Evolutionary conservation across 2,113 vertebrate species (phyloP), one percentile per base, ranked within the genome.

Genomic region (Stercorarius parasiticus): DNA sequence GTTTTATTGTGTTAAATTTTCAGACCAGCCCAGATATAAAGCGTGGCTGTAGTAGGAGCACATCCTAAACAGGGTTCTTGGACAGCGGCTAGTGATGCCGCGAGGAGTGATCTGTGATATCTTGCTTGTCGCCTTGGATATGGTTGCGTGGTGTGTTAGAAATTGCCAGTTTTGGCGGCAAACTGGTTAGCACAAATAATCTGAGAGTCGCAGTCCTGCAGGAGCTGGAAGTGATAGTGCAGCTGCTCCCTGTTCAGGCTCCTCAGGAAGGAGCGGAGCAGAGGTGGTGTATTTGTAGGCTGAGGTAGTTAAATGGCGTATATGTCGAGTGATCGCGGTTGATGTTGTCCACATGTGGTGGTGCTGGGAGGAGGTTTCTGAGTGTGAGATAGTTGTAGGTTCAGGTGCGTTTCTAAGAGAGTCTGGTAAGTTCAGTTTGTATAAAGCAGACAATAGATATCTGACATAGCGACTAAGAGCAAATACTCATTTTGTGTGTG

Each of bases 281-380:
- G 27, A 16, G 42, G 14, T 56, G 71, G 6, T 1, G 6, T 11
- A 1, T 74, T 30, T n/a, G 45, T 20, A 32, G 70, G 47, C 1
- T 26, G 62, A 40, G 29, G 38, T 23, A 0, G 42, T 10, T 42
- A 15, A 26, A 45, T 7, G 26, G 2, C 2, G 0, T 4, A 2
- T 30, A 10, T 18, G 38, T 49, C 1, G 7, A 29, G 64, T 2
- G 38, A 25, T 53, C 2, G 5, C 10, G 7, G 25, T 38, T 18
- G 64, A 12, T 20, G 49, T 20, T 17, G 11, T 79, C 50, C 26
- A 4, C 3, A 5, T 40, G 22, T 47, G 20, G 49, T 32, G 84
- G 10, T 56, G 26, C 30, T 29, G 70, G 47, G 30, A 56, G 14
- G 62, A 82, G 30, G 42, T 74, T 82, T 70, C 72, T 20, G n/a